These are phyloP conservation scores for Cebidichthys violaceus DNA, from an alignment of 2,113 vertebrate species.

Conservation along the genomic window DNA sequence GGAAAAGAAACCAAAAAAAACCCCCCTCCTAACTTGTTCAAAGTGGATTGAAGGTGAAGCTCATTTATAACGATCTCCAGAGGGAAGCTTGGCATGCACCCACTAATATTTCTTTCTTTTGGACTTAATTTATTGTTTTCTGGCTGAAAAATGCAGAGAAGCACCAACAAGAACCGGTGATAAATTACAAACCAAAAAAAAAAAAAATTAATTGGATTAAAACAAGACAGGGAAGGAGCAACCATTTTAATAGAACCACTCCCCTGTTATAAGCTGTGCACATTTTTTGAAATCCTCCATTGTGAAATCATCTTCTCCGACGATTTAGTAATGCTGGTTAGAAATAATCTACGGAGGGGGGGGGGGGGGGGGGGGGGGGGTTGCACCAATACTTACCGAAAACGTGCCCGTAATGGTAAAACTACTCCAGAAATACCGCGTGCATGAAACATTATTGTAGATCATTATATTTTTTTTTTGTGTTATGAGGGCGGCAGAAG, in stretches of 20 bases:
- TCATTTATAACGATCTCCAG: neutral
- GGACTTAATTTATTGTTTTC: slow-evolving; percentile 17
- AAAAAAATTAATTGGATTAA: slow-evolving; percentile 5
- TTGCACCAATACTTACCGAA: neutral
- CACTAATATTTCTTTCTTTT: neutral
- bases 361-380: too few species aligned
- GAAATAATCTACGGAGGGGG: neutral
- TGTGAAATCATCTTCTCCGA: neutral
- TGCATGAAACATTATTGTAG: neutral
- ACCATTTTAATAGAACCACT: neutral
- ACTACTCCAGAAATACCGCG: too few species aligned
- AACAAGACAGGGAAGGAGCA: neutral
- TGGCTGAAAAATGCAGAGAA: slow-evolving; percentile 5
- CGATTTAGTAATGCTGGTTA: neutral
- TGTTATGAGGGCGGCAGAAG: neutral
- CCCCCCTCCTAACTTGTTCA: neutral
- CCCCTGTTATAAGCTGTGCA: neutral
- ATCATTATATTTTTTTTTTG: slow-evolving; percentile 27
- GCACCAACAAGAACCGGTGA: slow-evolving; percentile 4
- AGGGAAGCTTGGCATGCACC: neutral
- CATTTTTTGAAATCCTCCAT: neutral
- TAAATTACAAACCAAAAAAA: slow-evolving; percentile 12
- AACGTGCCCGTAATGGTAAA: too few species aligned
- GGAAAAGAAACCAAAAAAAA: neutral
- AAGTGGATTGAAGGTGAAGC: neutral